A percentile compares a stretch with the other conserved stretches of the same genome.
These are phyloP conservation scores for Holothuria scabra DNA, from an alignment of 53 echinoderm and acorn worm species.

Conservation along the genomic window DNA sequence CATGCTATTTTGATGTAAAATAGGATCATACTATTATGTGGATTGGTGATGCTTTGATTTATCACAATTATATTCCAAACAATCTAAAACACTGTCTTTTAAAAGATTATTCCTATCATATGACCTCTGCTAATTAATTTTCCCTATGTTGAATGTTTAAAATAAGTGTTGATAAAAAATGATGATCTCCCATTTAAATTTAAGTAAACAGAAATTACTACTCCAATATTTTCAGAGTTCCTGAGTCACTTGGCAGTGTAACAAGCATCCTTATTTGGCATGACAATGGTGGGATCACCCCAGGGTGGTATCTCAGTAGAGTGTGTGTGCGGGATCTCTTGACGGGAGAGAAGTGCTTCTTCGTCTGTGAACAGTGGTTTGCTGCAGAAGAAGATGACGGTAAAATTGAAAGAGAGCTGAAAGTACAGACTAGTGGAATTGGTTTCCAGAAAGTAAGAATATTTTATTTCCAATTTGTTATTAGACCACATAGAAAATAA, in stretches of 20 bases:
- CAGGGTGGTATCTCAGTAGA: conserved; percentile 94
- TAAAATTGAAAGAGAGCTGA: conserved; percentile 84
- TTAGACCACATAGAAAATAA: no score
- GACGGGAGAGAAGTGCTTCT: conserved; percentile 95
- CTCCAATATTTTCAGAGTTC: conserved; percentile 55
- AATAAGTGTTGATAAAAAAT: no score
- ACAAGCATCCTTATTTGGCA: conserved; percentile 88
- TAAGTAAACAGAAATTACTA: not conserved
- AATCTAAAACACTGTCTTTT: no score
- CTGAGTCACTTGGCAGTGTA: conserved; percentile 86
- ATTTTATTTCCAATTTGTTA: no score
- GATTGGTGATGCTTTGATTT: no score
- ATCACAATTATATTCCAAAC: no score
- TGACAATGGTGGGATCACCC: conserved; percentile 87
- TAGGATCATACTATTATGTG: no score
- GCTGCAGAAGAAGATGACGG: conserved; percentile 98
- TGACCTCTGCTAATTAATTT: no score
- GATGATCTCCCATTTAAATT: no score
- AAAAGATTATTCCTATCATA: no score
- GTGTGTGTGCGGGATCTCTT: conserved; percentile 86
- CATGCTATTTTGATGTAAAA: no score
- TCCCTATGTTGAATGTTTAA: no score
- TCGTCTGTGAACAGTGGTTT: conserved; percentile 98
- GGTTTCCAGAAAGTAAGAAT: conserved; percentile 86
- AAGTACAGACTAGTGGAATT: conserved; percentile 74